phyloP scores from a whole-genome alignment of 2,797 vertebrate genomes.

The Tokudaia tokunoshimensis region DNA sequence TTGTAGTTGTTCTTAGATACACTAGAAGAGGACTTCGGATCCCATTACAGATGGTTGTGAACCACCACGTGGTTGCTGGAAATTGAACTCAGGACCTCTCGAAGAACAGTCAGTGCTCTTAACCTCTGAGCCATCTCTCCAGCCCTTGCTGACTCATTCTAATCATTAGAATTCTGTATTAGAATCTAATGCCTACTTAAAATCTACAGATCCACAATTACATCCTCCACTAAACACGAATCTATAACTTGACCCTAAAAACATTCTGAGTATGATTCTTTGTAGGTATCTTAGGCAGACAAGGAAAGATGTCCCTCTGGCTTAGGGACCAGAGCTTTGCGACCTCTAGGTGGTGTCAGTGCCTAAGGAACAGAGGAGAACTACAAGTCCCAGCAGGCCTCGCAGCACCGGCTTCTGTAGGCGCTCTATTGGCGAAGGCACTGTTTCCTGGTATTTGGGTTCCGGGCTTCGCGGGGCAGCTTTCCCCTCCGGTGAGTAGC shows the following conservation, averaged over 20 bases:
- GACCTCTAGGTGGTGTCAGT: fast-evolving
- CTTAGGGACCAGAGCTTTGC: background rate
- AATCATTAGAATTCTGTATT: background rate
- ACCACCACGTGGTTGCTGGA: too few relatives aligned
- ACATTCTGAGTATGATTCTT: background rate
- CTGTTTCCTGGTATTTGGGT: background rate
- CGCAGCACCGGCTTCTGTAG: slow-evolving; percentile 45
- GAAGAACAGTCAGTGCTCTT: too few relatives aligned
- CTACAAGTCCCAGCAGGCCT: slow-evolving; percentile 87
- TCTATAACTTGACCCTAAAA: background rate
- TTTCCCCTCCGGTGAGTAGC: slow-evolving; percentile 55
- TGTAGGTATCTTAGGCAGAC: background rate
- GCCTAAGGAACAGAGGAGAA: background rate
- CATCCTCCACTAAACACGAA: slow-evolving; percentile 7
- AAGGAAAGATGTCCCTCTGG: background rate
- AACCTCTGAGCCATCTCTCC: too few relatives aligned
- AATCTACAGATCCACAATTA: background rate
- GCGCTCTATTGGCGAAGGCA: background rate
- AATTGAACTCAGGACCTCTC: too few relatives aligned
- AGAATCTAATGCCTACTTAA: background rate
- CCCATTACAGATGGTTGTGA: too few relatives aligned
- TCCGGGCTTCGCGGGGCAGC: background rate
- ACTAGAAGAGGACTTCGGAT: too few relatives aligned
- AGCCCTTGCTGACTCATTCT: background rate
- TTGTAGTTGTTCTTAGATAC: too few relatives aligned